Evolutionary conservation across 92 coral and sea anemone genomes (phyloP).

Genomic region (Zoanthus sansibaricus): DNA sequence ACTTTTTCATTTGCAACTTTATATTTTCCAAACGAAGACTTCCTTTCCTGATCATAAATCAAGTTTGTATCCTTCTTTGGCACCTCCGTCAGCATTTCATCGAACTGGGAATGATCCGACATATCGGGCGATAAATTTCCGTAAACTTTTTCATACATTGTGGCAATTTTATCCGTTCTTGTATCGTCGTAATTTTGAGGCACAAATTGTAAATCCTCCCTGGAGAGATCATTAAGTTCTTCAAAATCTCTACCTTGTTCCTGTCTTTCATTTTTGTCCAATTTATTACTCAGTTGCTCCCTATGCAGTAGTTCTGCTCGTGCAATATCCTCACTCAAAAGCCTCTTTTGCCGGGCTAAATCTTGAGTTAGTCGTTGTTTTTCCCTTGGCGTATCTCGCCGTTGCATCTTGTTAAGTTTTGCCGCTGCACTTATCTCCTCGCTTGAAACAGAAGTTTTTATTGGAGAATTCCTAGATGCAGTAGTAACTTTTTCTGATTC

Average conservation of each 20-base stretch:
- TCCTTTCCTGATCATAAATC: conserved; percentile 55
- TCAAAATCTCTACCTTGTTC: conserved; percentile 55
- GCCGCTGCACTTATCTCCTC: conserved; percentile 48
- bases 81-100: conserved; percentile 46
- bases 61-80: conserved; percentile 52
- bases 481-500: conserved; percentile 51
- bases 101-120: conserved; percentile 41
- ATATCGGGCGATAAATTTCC: conserved; percentile 69
- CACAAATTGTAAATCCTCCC: conserved; percentile 26
- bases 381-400: conserved; percentile 96
- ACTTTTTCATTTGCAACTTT: conserved; percentile 53
- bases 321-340: conserved; percentile 95
- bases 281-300: conserved; percentile 78
- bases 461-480: conserved; percentile 35
- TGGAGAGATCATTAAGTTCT: conserved; percentile 41
- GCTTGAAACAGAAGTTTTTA: conserved; percentile 38
- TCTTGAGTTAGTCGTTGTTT: conserved; percentile 98
- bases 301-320: conserved; percentile 88
- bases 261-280: conserved; percentile 50
- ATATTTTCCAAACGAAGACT: conserved; percentile 78
- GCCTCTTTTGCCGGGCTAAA: conserved; percentile 91
- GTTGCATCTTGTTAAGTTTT: conserved; percentile 60
- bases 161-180: conserved; percentile 51
- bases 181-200: conserved; percentile 54
- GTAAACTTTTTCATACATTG: conserved; percentile 87